Evolutionary conservation across 2,797 vertebrate genomes (phyloP).

Genomic region (Mionectes olivaceus): DNA sequence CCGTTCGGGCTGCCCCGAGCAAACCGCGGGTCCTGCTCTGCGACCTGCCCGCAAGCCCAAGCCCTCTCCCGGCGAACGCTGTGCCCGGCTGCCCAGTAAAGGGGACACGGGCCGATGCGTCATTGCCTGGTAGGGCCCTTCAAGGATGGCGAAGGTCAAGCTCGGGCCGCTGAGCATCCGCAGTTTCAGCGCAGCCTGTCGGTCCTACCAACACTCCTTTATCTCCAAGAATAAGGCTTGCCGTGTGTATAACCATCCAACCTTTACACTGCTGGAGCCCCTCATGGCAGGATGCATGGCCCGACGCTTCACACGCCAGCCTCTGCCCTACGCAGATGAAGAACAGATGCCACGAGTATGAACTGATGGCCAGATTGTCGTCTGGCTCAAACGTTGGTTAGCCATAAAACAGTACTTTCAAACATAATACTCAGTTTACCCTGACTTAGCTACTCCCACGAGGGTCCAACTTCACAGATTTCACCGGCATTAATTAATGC

Average conservation of each 20-base stretch:
- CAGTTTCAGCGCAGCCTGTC: background rate
- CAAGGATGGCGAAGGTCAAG: background rate
- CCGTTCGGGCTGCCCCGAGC: rapidly evolving
- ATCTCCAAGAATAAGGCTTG: background rate
- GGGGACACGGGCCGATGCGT: rapidly evolving
- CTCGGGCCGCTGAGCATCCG: background rate
- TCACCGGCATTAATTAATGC: background rate
- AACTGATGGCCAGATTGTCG: background rate
- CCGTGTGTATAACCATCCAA: rapidly evolving
- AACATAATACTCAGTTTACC: background rate
- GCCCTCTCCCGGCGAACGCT: background rate
- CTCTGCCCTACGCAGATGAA: background rate
- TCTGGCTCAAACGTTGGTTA: background rate
- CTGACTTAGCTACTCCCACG: background rate
- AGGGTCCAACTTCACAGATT: background rate
- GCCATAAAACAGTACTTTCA: background rate
- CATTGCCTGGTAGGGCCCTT: background rate
- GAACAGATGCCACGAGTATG: background rate
- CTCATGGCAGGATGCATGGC: rapidly evolving
- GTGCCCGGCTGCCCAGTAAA: background rate
- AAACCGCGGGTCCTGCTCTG: background rate
- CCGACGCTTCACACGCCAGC: background rate
- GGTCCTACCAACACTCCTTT: rapidly evolving
- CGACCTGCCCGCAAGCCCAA: rapidly evolving
- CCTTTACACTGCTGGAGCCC: rapidly evolving